These are phyloP conservation scores for Stomorhina lunata DNA, from an alignment of 2,888 invertebrate genomes.

Conservation along the genomic window DNA sequence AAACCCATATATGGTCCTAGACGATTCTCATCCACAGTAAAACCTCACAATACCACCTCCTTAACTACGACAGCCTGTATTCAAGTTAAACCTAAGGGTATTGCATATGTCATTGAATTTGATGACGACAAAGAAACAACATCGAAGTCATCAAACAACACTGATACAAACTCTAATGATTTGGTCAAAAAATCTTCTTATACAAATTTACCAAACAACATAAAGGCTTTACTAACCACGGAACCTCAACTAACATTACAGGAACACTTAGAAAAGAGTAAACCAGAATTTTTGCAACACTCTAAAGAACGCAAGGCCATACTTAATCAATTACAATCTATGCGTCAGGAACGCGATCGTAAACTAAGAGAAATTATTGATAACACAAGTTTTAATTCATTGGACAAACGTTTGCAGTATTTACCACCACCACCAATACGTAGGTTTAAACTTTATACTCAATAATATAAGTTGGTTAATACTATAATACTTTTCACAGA, in stretches of 20 bases:
- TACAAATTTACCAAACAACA: slow-evolving; percentile 9
- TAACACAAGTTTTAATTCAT: slow-evolving; percentile 72
- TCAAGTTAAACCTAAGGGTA: slow-evolving; percentile 75
- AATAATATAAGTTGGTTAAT: background rate
- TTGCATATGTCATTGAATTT: slow-evolving; percentile 77
- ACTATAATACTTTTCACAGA: slow-evolving; percentile 70
- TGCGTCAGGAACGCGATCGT: slow-evolving; percentile 74
- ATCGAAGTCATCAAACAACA: background rate
- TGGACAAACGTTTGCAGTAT: slow-evolving; percentile 72
- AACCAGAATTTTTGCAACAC: slow-evolving; percentile 85
- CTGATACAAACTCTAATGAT: background rate
- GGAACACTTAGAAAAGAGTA: slow-evolving; percentile 86
- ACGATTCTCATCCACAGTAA: slow-evolving; percentile 25
- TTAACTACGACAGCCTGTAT: slow-evolving; percentile 50
- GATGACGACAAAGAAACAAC: slow-evolving; percentile 42
- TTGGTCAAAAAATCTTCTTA: background rate
- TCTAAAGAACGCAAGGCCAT: slow-evolving; percentile 79
- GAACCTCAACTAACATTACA: slow-evolving; percentile 80
- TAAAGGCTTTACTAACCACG: background rate
- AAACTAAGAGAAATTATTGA: slow-evolving; percentile 75
- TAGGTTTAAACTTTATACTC: slow-evolving; percentile 68
- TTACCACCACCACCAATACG: slow-evolving; percentile 79
- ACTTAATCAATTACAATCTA: slow-evolving; percentile 74
- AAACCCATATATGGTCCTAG: slow-evolving; percentile 68
- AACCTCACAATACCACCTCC: background rate